Percentiles rank a stretch among this genome's conserved stretches.
These are phyloP conservation scores for Pristionchus entomophagus DNA, from an alignment of 2,888 invertebrate genomes.

Conservation along the genomic window DNA sequence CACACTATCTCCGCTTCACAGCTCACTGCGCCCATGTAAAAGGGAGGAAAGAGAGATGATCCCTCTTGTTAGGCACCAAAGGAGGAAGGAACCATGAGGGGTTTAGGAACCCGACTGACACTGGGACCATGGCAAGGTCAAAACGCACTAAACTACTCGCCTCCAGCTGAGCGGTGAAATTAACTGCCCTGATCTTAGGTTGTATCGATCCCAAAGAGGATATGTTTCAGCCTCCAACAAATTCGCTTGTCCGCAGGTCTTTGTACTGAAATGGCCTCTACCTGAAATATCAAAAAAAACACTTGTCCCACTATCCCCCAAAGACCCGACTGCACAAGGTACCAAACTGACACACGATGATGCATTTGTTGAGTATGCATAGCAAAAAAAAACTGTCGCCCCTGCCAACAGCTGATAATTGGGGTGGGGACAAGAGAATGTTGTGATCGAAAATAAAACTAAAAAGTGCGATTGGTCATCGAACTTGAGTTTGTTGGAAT, in stretches of 20 bases:
- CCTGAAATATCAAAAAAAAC: not conserved
- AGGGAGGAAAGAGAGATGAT: not conserved
- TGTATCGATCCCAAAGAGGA: not conserved
- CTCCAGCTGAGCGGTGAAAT: not conserved
- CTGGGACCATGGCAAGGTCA: not conserved
- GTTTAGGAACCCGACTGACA: conserved; percentile 20
- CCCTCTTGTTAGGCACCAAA: not conserved
- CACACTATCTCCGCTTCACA: conserved; percentile 3
- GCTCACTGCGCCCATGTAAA: not conserved
- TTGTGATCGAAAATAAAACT: not conserved
- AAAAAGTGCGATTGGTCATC: not conserved
- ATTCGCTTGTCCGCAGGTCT: not conserved
- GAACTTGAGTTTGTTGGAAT: not conserved
- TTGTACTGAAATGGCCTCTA: not conserved
- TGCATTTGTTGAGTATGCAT: too few species aligned
- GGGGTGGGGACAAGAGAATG: not conserved
- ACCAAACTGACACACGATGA: too few species aligned
- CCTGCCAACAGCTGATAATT: not conserved
- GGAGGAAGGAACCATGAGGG: not conserved
- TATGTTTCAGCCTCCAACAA: not conserved
- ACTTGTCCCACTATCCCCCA: not conserved
- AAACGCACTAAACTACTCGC: not conserved
- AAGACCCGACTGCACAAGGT: too few species aligned
- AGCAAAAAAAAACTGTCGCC: not conserved
- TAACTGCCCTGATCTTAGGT: not conserved